Conservation (phyloP, 2,113 vertebrate species). For the Channa maculata region DNA sequence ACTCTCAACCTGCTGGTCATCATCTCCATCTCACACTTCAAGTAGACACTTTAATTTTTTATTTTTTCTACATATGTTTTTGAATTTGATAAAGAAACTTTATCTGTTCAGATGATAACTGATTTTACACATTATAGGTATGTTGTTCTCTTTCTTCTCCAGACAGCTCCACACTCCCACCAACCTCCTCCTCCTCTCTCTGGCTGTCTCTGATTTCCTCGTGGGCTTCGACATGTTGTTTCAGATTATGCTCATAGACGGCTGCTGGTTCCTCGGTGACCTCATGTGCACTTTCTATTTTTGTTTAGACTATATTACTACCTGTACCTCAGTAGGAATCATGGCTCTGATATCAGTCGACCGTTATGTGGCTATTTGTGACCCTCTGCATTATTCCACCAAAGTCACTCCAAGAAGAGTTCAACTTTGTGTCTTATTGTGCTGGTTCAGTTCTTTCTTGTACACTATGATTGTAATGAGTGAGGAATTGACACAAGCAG, state of each 20-base stretch:
- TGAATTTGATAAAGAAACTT: too few relatives aligned
- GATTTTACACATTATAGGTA: not conserved
- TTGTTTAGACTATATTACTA: too few relatives aligned
- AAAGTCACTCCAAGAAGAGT: not conserved
- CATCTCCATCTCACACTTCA: conserved; percentile 61
- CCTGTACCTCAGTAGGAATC: too few relatives aligned
- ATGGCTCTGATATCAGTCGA: too few relatives aligned
- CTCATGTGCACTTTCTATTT: too few relatives aligned
- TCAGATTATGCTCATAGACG: too few relatives aligned
- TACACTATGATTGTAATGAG: not conserved
- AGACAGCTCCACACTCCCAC: conserved; percentile 73
- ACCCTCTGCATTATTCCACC: conserved; percentile 4
- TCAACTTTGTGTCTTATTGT: not conserved
- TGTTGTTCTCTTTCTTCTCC: not conserved
- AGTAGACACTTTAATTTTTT: too few relatives aligned
- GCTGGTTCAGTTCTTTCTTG: not conserved
- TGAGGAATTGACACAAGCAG: not conserved
- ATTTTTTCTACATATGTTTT: too few relatives aligned
- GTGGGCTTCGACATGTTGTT: too few relatives aligned
- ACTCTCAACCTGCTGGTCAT: conserved; percentile 63
- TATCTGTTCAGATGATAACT: too few relatives aligned
- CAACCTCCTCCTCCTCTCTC: conserved; percentile 68
- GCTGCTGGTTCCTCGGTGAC: too few relatives aligned
- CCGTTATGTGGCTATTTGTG: too few relatives aligned
- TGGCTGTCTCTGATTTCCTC: conserved; percentile 9